Conservation (phyloP, 2,888 invertebrate genomes). For the Epinotia ramella region DNA sequence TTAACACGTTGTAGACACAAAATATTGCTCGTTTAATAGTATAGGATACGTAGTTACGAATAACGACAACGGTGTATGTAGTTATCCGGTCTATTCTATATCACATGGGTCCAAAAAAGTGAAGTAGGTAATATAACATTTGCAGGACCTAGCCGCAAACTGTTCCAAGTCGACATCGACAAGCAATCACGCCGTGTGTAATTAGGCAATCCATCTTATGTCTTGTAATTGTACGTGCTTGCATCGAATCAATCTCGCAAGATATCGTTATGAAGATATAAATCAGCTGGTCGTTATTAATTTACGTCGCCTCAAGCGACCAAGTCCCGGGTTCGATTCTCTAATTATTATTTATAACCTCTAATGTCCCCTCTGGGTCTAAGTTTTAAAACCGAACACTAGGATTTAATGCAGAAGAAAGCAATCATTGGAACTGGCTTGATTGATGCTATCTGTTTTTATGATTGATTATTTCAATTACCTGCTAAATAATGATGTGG, state of each 20-base stretch:
- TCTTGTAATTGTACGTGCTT: constrained; percentile 51
- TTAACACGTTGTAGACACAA: too few relatives aligned
- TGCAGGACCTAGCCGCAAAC: constrained; percentile 27
- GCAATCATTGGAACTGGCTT: constrained; percentile 29
- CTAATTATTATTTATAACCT: constrained; percentile 77
- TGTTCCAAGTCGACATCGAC: constrained; percentile 47
- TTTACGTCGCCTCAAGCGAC: constrained; percentile 66
- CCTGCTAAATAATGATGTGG: constrained; percentile 8
- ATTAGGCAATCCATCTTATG: constrained; percentile 54
- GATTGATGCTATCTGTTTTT: constrained; percentile 8
- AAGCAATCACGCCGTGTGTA: constrained; percentile 33
- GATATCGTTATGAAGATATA: constrained; percentile 66
- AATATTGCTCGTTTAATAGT: too few relatives aligned
- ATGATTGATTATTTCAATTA: constrained; percentile 37
- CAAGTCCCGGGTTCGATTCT: constrained; percentile 63
- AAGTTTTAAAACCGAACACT: constrained; percentile 51
- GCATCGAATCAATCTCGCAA: constrained; percentile 54
- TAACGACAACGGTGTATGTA: too few relatives aligned
- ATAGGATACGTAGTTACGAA: too few relatives aligned
- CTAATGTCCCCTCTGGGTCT: constrained; percentile 64
- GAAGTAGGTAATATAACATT: background rate
- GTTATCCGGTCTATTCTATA: background rate
- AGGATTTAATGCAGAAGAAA: constrained; percentile 29
- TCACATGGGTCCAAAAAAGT: background rate
- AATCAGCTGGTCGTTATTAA: constrained; percentile 69